Percentiles rank a stretch among this genome's conserved stretches.
phyloP scores from a whole-genome alignment of 2,888 invertebrate genomes.

The Adelphocoris suturalis region DNA sequence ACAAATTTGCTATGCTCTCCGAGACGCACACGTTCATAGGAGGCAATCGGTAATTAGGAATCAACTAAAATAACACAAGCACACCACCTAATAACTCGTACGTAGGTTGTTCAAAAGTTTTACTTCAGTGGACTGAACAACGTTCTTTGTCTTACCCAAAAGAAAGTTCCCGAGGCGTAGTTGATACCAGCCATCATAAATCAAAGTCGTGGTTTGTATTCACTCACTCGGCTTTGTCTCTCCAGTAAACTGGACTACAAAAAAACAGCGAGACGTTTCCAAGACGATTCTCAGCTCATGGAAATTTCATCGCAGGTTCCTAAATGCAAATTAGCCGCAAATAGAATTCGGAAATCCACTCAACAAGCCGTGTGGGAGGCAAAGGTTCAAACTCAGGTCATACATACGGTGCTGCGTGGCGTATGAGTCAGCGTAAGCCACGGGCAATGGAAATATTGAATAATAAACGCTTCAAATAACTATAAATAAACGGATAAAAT shows the following conservation, averaged over 20 bases:
- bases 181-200: constrained; percentile 6
- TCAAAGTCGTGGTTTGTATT: constrained; percentile 25
- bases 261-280: not conserved
- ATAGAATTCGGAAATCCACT: constrained; percentile 39
- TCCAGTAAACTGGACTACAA: not conserved
- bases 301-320: constrained; percentile 32
- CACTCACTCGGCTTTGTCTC: constrained; percentile 20
- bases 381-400: not conserved
- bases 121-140: no score
- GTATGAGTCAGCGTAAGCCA: no score
- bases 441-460: no score
- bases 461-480: no score
- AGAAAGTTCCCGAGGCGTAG: not conserved
- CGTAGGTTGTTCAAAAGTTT: no score
- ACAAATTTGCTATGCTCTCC: no score
- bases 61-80: no score
- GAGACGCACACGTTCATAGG: no score
- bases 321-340: not conserved
- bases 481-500: no score
- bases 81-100: no score
- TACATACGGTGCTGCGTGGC: not conserved
- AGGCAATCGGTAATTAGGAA: no score
- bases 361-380: not conserved
- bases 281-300: not conserved
- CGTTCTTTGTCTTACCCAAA: not conserved